Base-by-base conservation (phyloP, 1,140 invertebrate genomes). In the Leptopilina boulardi region DNA sequence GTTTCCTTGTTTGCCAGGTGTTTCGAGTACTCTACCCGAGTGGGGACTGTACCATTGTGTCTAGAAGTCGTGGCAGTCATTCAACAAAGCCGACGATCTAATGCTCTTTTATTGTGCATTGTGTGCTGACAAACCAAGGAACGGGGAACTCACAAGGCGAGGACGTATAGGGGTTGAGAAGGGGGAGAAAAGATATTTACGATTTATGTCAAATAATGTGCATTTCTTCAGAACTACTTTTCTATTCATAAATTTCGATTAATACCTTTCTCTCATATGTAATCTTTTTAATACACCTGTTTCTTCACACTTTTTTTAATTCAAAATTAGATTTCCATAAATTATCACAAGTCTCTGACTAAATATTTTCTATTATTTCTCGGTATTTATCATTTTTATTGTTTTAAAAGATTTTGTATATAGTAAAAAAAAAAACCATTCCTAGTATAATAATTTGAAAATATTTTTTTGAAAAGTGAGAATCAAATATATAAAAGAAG, bases 81-180 rank as follows among this genome's bases (percentile, higher is more conserved):
- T 87, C 84, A 87, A 90, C 89, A 90, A 89, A 90, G 89, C 88
- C 85, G 83, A 80, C 87, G 86, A 89, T 89, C 89, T 90, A 91
- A 91, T 91, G 89, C 89, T 91, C 89, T 90, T 90, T 91, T 91
- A 90, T 90, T 90, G 89, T 90, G 85, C 88, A 90, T 89, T 90
- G 89, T 90, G 84, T 82, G 76, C 84, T 80, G 82, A 66, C 74
- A 82, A 81, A 82, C 56, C 34, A 81, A 79, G 76, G 74, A 82
- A 51, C 77, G 76, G 78, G 80, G 76, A 76, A 77, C 71, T 77
- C 77, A 70, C 79, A 75, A 79, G 71, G 75, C 78, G 74, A 74
- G 66, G 71, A 70, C 77, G 71, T 72, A 80, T 51, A 54, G 73
- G 77, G 1, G 4, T 79, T 82, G 74, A 84, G 82, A 82, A 77